Percentiles rank a stretch among this genome's conserved stretches.
Conservation (phyloP, 1,140 invertebrate species). For the Brachionus rubens region DNA sequence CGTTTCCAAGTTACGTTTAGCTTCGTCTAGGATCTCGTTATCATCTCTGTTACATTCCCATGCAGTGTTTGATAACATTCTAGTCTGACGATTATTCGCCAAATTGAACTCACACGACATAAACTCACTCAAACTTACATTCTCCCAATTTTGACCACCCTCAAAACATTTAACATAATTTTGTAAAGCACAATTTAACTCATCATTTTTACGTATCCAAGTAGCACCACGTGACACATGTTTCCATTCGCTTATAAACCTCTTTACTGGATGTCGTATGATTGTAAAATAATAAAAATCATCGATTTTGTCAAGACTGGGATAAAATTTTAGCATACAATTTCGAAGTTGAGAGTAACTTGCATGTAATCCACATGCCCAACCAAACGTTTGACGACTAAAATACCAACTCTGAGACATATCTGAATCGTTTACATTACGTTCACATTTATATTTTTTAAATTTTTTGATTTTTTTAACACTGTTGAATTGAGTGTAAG, state of each 20-base stretch:
- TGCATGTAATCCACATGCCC: slow-evolving; percentile 97
- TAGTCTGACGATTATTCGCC: slow-evolving; percentile 88
- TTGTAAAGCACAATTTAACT: slow-evolving; percentile 66
- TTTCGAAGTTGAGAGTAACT: slow-evolving; percentile 91
- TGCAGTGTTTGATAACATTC: slow-evolving; percentile 84
- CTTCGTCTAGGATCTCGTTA: slow-evolving; percentile 73
- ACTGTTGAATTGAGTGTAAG: neutral
- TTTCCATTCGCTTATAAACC: slow-evolving; percentile 82
- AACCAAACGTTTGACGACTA: slow-evolving; percentile 94
- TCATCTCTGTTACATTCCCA: slow-evolving; percentile 67
- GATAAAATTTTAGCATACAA: slow-evolving; percentile 61
- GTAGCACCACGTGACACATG: slow-evolving; percentile 95
- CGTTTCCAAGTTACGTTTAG: neutral
- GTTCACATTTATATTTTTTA: slow-evolving; percentile 10
- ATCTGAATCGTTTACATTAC: slow-evolving; percentile 28
- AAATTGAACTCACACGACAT: slow-evolving; percentile 84
- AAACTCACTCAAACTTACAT: slow-evolving; percentile 71
- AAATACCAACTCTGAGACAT: slow-evolving; percentile 74
- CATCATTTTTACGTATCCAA: slow-evolving; percentile 78
- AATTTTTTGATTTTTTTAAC: slow-evolving; percentile 24
- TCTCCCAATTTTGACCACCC: slow-evolving; percentile 47
- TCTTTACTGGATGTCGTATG: slow-evolving; percentile 79
- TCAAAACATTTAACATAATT: neutral
- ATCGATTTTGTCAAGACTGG: neutral
- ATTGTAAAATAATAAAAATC: slow-evolving; percentile 92